A percentile compares a stretch with the other conserved stretches of the same genome.
phyloP scores from a whole-genome alignment of 1,140 invertebrate species.

The Pseudomyrmex cubaensis region DNA sequence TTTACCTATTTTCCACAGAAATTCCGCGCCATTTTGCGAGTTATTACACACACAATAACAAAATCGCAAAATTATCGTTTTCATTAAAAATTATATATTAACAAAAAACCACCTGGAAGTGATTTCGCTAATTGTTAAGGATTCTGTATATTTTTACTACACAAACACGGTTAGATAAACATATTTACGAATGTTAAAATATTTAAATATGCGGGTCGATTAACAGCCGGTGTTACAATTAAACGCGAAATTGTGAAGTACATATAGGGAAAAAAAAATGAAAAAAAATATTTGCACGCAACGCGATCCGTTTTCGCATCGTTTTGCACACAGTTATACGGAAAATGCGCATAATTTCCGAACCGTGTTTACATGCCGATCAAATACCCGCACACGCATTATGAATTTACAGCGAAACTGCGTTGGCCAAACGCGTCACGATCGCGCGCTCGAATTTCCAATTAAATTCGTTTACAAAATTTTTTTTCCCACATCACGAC shows the following conservation, averaged over 20 bases:
- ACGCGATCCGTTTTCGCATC: constrained; percentile 7
- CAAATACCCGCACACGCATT: constrained; percentile 14
- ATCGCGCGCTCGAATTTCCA: constrained; percentile 46
- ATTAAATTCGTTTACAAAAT: constrained; percentile 53
- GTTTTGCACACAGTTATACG: background rate
- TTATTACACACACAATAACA: too few relatives aligned
- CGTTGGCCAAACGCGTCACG: constrained; percentile 38
- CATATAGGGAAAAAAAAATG: background rate
- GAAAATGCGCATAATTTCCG: constrained; percentile 45
- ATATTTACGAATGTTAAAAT: background rate
- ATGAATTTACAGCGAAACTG: constrained; percentile 26
- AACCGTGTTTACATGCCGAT: constrained; percentile 16
- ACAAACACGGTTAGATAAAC: too few relatives aligned
- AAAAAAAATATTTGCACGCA: background rate
- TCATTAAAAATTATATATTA: too few relatives aligned
- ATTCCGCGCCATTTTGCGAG: too few relatives aligned
- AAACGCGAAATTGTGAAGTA: constrained; percentile 3
- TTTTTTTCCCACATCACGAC: constrained; percentile 36
- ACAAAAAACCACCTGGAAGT: too few relatives aligned
- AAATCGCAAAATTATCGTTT: too few relatives aligned
- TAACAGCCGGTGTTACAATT: background rate
- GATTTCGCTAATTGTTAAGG: too few relatives aligned
- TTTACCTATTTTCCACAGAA: too few relatives aligned
- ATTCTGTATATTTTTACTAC: too few relatives aligned
- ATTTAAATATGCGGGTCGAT: background rate